Base-by-base conservation (phyloP, 2,888 invertebrate genomes). In the Nemotelus pantherinus region DNA sequence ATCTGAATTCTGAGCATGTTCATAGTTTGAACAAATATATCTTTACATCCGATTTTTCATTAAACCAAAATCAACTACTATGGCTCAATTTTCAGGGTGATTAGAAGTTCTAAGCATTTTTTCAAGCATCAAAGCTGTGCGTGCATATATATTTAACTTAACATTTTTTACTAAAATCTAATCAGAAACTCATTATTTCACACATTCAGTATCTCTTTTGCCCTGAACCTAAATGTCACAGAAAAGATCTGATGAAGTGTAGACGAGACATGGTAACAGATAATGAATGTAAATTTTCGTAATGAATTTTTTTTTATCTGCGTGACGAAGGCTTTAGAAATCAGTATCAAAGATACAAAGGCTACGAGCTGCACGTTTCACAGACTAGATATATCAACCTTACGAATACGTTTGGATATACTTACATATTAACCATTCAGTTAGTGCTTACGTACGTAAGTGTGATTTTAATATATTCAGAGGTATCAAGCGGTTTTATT, bases 281-380 rank as follows among this genome's bases (percentile, higher is more conserved):
- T 74, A 74, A 44, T 9, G 45, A 25, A 10, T 4, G 25, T 74
- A 63, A 74, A 74, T 74, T 74, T 74, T 72, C 74, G 48, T 60
- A 63, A 74, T 74, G 74, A 74, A 60, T 25, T 39, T 47, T 45
- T 63, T 74, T 74, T 48, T 74, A 48, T 57, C 4, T 63, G 3
- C 25, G 7, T 53, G 53, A 57, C 10, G 10, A 25, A 9, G 10
- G 57, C 25, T 25, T 57, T 57, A 57, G 57, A 57, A 57, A 57
- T 9, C 10, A 4, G 4, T 57, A 57, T 25, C 53, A 10, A 53
- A 53, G 25, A 25, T 25, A 25, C 25, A 25, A 25, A 25, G 25
- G 25, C 25, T 25, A 25, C 25, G 25, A 25, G 25, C 25, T 25
- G 25, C 25, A 25, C 25, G 25, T 25, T 25, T 25, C 1, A 25